Percentiles rank a stretch among this genome's conserved stretches.
These are phyloP conservation scores for Aplysia californica DNA, from an alignment of 1,140 invertebrate species.

Conservation along the genomic window DNA sequence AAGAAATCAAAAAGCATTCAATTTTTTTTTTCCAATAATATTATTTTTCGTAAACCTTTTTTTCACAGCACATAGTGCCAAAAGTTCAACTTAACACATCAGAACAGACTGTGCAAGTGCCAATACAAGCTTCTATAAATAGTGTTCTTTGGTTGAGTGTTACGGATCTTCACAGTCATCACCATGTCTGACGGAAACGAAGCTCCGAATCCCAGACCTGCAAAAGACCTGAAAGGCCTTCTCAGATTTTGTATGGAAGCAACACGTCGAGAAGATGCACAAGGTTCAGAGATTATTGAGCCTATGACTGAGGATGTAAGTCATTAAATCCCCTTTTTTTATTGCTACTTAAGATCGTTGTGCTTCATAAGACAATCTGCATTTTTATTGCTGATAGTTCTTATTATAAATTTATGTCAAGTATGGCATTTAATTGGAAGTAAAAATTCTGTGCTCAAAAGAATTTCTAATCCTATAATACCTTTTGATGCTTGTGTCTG, in stretches of 20 bases:
- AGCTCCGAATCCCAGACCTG: background rate
- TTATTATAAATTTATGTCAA: background rate
- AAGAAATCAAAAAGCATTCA: too few species aligned
- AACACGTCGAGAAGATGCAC: slow-evolving; percentile 14
- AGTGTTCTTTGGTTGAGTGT: too few species aligned
- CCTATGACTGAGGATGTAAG: slow-evolving; percentile 20
- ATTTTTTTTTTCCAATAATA: too few species aligned
- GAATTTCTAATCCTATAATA: background rate
- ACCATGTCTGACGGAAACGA: background rate
- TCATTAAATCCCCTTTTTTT: background rate
- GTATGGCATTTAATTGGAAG: background rate
- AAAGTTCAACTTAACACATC: too few species aligned
- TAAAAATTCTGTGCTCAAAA: background rate
- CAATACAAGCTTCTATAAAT: too few species aligned
- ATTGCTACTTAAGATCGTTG: too few species aligned
- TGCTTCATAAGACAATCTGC: too few species aligned
- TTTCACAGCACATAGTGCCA: too few species aligned
- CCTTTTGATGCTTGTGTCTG: background rate
- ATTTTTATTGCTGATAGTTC: background rate
- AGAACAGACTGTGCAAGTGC: too few species aligned
- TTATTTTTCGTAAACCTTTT: too few species aligned
- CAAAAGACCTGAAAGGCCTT: slow-evolving; percentile 11
- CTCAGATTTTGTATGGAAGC: slow-evolving; percentile 26
- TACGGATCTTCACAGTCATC: too few species aligned
- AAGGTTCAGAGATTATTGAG: background rate